phyloP scores from a whole-genome alignment of 2,888 invertebrate genomes.

The Celastrina argiolus region DNA sequence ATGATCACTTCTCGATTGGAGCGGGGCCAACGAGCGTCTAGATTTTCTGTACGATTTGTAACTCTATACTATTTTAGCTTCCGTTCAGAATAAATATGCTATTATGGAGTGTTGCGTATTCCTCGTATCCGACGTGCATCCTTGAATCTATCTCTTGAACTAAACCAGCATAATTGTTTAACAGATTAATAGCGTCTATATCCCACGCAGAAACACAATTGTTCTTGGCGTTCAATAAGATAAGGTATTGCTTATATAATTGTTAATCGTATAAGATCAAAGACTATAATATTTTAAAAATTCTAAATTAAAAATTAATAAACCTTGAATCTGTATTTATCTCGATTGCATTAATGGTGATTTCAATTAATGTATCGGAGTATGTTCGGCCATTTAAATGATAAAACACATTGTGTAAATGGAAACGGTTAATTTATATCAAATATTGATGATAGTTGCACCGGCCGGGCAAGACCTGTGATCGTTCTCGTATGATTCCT shows the following conservation, averaged over 20 bases:
- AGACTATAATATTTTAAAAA: no score
- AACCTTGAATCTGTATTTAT: constrained; percentile 59
- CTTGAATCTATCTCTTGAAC: no score
- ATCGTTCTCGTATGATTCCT: constrained; percentile 50
- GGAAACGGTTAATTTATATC: constrained; percentile 39
- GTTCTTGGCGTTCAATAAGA: no score
- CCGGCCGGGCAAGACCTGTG: constrained; percentile 27
- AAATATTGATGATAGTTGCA: constrained; percentile 41
- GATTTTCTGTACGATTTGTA: constrained; percentile 72
- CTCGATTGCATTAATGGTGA: constrained; percentile 38
- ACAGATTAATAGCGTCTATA: no score
- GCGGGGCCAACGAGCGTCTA: constrained; percentile 66
- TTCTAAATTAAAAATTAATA: no score
- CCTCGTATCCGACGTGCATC: constrained; percentile 61
- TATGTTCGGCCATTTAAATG: constrained; percentile 14
- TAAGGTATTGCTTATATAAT: no score
- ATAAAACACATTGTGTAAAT: constrained; percentile 28
- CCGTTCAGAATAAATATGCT: constrained; percentile 72
- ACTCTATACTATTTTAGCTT: constrained; percentile 65
- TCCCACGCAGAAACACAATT: no score
- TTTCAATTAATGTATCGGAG: constrained; percentile 13
- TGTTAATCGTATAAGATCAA: no score
- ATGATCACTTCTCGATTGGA: constrained; percentile 76
- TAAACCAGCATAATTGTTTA: no score
- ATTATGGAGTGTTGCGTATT: constrained; percentile 64